Percentiles rank a stretch among this genome's conserved stretches.
Evolutionary conservation across 2,888 invertebrate genomes (phyloP).

Genomic region (Nymphalis urticae): DNA sequence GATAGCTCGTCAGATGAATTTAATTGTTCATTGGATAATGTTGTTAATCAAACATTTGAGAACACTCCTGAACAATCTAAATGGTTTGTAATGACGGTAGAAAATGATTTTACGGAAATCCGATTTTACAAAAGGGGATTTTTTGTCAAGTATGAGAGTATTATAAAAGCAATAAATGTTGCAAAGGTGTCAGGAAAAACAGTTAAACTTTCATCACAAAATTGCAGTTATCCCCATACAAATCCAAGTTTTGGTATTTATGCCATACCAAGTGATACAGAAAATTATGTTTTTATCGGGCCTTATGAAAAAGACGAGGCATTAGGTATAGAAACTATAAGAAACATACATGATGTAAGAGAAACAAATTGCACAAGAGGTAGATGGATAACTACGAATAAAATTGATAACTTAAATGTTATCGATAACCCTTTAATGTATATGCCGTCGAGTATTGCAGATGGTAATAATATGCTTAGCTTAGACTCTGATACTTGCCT

Average conservation of each 20-base stretch:
- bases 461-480: constrained; percentile 26
- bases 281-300: constrained; percentile 68
- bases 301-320: constrained; percentile 68
- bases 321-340: constrained; percentile 70
- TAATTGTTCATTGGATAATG: constrained; percentile 1
- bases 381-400: constrained; percentile 68
- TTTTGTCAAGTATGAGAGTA: constrained; percentile 77
- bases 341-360: constrained; percentile 43
- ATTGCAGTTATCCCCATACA: constrained; percentile 47
- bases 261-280: constrained; percentile 61
- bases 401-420: constrained; percentile 64
- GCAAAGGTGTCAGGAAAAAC: constrained; percentile 74
- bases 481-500: constrained; percentile 16
- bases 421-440: constrained; percentile 68
- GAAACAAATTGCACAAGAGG: constrained; percentile 59
- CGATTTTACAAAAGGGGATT: constrained; percentile 75
- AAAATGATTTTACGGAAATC: constrained; percentile 79
- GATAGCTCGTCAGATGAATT: constrained; percentile 1
- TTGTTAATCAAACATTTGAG: constrained; percentile 8
- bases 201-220: constrained; percentile 69
- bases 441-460: constrained; percentile 47
- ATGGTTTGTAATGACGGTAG: constrained; percentile 81
- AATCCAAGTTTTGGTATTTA: constrained; percentile 71
- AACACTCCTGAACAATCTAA: constrained; percentile 49
- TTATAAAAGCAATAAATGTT: constrained; percentile 72